Evolutionary conservation across 2,888 invertebrate genomes (phyloP), one percentile per base, ranked within the genome.

Genomic region (Dichetophora obliterata): DNA sequence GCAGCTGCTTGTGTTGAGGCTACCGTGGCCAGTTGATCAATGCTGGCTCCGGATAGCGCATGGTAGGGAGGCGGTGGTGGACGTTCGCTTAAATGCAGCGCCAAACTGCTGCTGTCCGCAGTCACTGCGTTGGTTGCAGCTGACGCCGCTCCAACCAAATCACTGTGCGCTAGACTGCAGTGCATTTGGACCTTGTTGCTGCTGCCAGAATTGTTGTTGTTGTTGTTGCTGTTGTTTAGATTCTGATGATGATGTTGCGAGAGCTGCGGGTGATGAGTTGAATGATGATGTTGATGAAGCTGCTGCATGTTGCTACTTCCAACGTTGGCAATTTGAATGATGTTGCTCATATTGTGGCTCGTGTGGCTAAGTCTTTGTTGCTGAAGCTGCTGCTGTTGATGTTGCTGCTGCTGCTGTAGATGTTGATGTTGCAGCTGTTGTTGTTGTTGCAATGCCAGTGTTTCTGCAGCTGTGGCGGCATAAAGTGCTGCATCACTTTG

Each of bases 31-130:
- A 22, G 71, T 77, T 34, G 31, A 5, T 75, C 66, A 54, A 61
- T 61, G 50, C 37, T 59, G 22, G 77, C 77, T 6, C 74, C 69
- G 24, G 48, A 34, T 34, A 22, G 77, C 24, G 75, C 77, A 75
- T 79, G 82, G 76, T 84, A 86, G 76, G 85, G 82, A 37, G 84
- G 86, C 37, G 84, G 85, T 43, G 85, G 83, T 37, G 81, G 81
- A 37, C 81, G 78, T 27, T 81, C 81, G 66, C 57, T 31, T n/a
- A 65, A 22, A 6, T 73, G 73, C 19, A 73, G 63, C 50, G 48
- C 16, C 27, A 61, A 24, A 22, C 22, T 37, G 61, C 22, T 37
- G 61, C 48, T n/a, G 16, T 16, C 63, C 61, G 31, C 31, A 76
- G 76, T 5, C 75, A 74, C 48, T 61, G 63, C 61, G 6, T 34